Evolutionary conservation across 2,113 vertebrate species (phyloP).

Genomic region (Melanerpes aurifrons): DNA sequence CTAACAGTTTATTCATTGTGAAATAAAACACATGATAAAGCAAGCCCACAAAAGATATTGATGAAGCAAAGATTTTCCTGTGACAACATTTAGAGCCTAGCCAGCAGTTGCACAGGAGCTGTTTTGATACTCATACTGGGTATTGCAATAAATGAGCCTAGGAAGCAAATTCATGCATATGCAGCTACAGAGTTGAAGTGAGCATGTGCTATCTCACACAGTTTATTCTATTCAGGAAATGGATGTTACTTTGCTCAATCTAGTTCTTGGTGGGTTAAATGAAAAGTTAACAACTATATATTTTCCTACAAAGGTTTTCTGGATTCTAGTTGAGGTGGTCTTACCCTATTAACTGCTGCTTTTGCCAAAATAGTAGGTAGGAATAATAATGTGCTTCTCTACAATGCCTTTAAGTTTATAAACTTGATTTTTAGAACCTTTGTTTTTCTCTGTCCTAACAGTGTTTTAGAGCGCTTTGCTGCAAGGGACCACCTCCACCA

Average conservation of each 20-base stretch:
- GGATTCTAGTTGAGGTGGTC: neutral
- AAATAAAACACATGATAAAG: neutral
- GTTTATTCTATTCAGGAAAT: neutral
- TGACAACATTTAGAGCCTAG: neutral
- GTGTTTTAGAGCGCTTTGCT: constrained; percentile 98
- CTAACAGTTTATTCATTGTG: neutral
- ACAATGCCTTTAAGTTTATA: neutral
- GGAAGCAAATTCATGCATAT: neutral
- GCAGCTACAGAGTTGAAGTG: neutral
- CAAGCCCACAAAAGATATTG: neutral
- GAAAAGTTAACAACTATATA: neutral
- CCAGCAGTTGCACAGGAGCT: neutral
- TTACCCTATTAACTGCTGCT: neutral
- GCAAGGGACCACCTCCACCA: constrained; percentile 93
- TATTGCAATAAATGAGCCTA: neutral
- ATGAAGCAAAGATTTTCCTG: neutral
- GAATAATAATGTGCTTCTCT: neutral
- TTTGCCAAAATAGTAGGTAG: neutral
- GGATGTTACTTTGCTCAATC: neutral
- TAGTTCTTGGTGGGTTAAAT: neutral
- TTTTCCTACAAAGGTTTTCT: neutral
- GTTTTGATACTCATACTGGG: neutral
- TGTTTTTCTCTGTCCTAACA: constrained; percentile 55
- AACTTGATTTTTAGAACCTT: neutral
- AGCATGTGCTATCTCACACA: rapidly evolving